Base-by-base conservation (phyloP, 1,140 invertebrate species). In the Choristoneura fumiferana region DNA sequence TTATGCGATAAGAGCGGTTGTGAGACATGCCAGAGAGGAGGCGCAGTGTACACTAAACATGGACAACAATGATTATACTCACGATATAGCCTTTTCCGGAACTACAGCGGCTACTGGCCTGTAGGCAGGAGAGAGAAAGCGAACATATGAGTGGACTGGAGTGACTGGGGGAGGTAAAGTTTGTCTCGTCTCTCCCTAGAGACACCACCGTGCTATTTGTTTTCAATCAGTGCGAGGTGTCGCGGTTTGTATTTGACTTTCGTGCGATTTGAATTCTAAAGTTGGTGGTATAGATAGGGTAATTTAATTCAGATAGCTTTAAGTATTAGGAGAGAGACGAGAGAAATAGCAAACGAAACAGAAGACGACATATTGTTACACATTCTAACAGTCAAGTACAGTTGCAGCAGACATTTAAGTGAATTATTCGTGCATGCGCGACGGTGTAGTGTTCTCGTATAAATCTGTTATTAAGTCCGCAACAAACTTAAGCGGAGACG, bases 1-100 rank as follows among this genome's bases (percentile, higher is more conserved):
- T 18, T 17, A 49, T 49, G 43, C 43, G 43, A 49, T 49, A 49
- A 49, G 22, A 54, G 49, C 60, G 64, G 64, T 60, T 65, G 64
- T 76, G 58, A 66, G 54, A 71, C 65, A 67, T 68, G 58, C 62
- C 60, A 54, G 54, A 63, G 65, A 56, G 59, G 67, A 70, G 43
- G 22, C 22, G 43, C 57, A 67, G 53, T 60, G 68, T 57, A 65
- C 58, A 64, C 53, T 73, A 78, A 69, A 81, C 67, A 73, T 71
- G 60, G 79, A 79, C 76, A 86, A 81, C 77, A 84, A 71, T 81
- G 75, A 87, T 75, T 75, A 90, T 92, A 95, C 94, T 95, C 92
- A 95, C 94, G 94, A 95, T 95, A 94, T 95, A 95, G 93, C 94
- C 94, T 93, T 94, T 94, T 92, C 94, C 94, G 91, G 94, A 95